A percentile compares a stretch with the other conserved stretches of the same genome.
phyloP scores from a whole-genome alignment of 2,888 invertebrate genomes.

The Steromphala cineraria region DNA sequence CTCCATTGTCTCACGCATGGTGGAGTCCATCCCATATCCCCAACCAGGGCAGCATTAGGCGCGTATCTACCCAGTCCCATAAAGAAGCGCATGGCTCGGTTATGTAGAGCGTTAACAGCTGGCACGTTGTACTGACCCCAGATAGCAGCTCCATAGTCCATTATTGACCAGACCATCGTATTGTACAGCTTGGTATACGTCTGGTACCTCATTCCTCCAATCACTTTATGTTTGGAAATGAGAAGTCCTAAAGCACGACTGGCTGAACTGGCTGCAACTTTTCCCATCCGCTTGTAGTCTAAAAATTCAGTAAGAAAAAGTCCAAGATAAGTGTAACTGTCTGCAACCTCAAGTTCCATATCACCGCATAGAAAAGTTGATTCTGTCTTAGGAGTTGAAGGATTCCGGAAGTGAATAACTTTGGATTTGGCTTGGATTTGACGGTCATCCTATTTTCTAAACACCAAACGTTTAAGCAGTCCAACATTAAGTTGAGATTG shows the following conservation, averaged over 20 bases:
- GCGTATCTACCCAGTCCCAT: not conserved
- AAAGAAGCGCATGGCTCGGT: slow-evolving; percentile 7
- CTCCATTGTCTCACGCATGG: not conserved
- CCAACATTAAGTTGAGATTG: not conserved
- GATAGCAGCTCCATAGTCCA: slow-evolving; percentile 15
- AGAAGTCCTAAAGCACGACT: slow-evolving; percentile 18
- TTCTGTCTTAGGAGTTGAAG: not conserved
- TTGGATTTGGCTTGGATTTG: not conserved
- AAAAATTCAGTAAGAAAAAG: slow-evolving; percentile 15
- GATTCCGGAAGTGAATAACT: not conserved
- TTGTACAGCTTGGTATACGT: slow-evolving; percentile 21
- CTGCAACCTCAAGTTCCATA: not conserved
- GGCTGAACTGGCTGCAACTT: not conserved
- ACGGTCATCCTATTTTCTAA: not conserved
- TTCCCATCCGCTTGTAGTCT: slow-evolving; percentile 13
- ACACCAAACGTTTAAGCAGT: not conserved
- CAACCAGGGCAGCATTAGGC: slow-evolving; percentile 1
- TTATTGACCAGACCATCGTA: not conserved
- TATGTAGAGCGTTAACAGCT: slow-evolving; percentile 15
- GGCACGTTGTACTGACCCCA: slow-evolving; percentile 2
- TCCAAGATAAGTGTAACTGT: not conserved
- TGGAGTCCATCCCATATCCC: slow-evolving; percentile 11
- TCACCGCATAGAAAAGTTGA: not conserved
- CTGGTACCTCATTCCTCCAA: not conserved
- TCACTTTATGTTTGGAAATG: slow-evolving; percentile 4